phyloP scores from a whole-genome alignment of 2,888 invertebrate genomes.

The Parasteatoda lunata region DNA sequence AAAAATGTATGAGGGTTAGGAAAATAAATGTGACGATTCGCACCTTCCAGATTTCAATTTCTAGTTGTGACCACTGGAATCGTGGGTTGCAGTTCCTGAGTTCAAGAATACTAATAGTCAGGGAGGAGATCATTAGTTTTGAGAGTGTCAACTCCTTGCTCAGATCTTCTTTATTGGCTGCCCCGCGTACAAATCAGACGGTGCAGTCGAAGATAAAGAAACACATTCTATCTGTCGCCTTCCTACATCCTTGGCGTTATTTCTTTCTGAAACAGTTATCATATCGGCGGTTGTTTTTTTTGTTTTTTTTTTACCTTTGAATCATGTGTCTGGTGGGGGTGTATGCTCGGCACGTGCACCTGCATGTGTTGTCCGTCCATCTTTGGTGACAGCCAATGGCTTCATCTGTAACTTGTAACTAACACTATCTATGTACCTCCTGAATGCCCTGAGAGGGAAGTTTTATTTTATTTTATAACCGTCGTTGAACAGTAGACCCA shows the following conservation, averaged over 20 bases:
- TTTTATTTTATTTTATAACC: not conserved
- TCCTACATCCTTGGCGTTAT: not conserved
- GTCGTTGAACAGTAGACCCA: too few species aligned
- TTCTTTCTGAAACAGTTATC: not conserved
- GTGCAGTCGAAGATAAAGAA: conserved; percentile 43
- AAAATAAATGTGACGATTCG: not conserved
- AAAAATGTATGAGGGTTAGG: not conserved
- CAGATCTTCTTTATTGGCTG: conserved; percentile 37
- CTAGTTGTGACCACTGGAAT: not conserved
- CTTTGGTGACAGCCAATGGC: conserved; percentile 60
- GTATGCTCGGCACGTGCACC: conserved; percentile 61
- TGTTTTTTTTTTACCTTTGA: not conserved
- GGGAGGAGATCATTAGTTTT: conserved; percentile 21
- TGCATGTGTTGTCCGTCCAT: conserved; percentile 44
- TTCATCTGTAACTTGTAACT: conserved; percentile 17
- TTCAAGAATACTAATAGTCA: conserved; percentile 41
- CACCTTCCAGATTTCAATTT: not conserved
- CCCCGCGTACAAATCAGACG: conserved; percentile 36
- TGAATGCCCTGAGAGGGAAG: not conserved
- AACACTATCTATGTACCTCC: not conserved
- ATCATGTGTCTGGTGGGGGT: conserved; percentile 39
- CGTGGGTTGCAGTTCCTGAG: not conserved
- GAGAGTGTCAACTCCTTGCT: conserved; percentile 35
- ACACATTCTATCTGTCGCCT: conserved; percentile 32
- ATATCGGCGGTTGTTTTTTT: not conserved